Base-by-base conservation (phyloP, 2,888 invertebrate genomes). In the Anaspis maculata region DNA sequence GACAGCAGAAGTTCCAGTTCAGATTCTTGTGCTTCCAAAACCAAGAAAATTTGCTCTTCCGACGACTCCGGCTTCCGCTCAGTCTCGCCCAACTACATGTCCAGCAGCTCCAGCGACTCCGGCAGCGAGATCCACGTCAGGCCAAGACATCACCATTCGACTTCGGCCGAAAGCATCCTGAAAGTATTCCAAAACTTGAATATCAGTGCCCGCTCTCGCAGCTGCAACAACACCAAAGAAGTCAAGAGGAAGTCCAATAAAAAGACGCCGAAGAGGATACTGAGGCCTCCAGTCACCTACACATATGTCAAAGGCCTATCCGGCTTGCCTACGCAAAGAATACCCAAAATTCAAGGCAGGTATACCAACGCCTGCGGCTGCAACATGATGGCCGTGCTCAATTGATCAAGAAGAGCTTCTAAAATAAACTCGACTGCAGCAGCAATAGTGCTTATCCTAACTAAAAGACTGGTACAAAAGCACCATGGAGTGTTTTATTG, bases 291-390 rank as follows among this genome's bases (percentile, higher is more conserved):
- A 1, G 79, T 85, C 7, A 74, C 79, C 0, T 86, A 87, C 61
- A 83, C 83, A 5, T 88, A 87, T 61, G 79, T 84, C 2, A 79
- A 79, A 44, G 87, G 87, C 26, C 71, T 85, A 43, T 86, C 86
- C 5, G 87, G 87, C 6, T 66, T 87, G 32, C 86, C 87, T 4
- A 87, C 86, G 1, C 85, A 85, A 58, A 71, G 87, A 54, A 79
- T 87, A 13, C 85, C 87, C 1, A 73, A 78, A 41, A 73, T 63
- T 28, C 50, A 52, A 22, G 39, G 52, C 15, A 46, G 48, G 32
- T 44, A 54, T 25, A 49, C 54, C 12, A 51, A 54, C 10, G 39
- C 52, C 13, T 64, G 64, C 40, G 55, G 55, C 12, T 64, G 64
- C 42, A 59, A 52, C 29, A 51, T 59, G 45, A 54, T 59, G 51